A percentile compares a stretch with the other conserved stretches of the same genome.
Evolutionary conservation across 2,113 vertebrate genomes (phyloP).

Genomic region (Struthidea cinerea): DNA sequence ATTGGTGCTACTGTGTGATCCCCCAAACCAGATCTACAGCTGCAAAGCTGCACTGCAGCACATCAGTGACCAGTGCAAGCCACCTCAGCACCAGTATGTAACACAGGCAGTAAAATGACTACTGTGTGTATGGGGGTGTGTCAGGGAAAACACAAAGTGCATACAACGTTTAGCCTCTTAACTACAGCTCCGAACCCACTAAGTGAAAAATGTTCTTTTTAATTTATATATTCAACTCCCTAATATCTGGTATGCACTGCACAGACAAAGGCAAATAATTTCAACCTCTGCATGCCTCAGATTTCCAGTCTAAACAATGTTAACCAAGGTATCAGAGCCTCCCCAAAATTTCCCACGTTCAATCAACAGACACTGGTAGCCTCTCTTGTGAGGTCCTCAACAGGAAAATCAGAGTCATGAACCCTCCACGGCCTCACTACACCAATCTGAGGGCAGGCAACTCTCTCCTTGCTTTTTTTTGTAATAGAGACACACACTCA

Average conservation of each 20-base stretch:
- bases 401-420: neutral
- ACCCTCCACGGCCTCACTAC: neutral
- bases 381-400: neutral
- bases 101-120: neutral
- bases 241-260: neutral
- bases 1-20: neutral
- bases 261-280: neutral
- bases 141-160: neutral
- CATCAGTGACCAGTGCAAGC: fast-evolving
- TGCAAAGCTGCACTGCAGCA: neutral
- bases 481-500: neutral
- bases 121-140: fast-evolving
- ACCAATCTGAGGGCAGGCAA: neutral
- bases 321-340: neutral
- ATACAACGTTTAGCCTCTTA: neutral
- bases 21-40: neutral
- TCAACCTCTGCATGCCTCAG: neutral
- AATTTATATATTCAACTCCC: neutral
- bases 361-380: neutral
- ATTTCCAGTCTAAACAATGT: neutral
- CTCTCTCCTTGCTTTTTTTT: neutral
- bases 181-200: neutral
- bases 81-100: fast-evolving
- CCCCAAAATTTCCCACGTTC: neutral
- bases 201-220: neutral